phyloP scores from a whole-genome alignment of 30 jellyfish, hydroid and myxozoan species.

The Chrysaora quinquecirrha region DNA sequence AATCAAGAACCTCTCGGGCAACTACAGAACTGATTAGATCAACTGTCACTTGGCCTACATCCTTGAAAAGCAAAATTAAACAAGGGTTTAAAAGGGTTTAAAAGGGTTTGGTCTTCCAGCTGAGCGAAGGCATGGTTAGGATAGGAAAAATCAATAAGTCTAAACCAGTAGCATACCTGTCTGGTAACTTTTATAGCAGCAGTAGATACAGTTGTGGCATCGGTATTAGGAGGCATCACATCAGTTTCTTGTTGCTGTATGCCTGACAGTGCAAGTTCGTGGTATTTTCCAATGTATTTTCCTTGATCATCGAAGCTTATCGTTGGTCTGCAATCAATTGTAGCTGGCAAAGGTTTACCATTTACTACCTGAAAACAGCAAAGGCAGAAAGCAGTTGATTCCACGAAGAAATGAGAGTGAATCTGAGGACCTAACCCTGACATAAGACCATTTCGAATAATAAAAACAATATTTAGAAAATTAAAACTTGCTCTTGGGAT shows the following conservation, averaged over 20 bases:
- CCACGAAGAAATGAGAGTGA: not conserved
- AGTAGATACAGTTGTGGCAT: not conserved
- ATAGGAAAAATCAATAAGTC: not conserved
- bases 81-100: not conserved
- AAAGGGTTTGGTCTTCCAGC: not conserved
- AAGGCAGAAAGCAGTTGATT: not conserved
- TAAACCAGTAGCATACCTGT: not conserved
- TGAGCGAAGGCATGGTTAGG: not conserved
- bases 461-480: no score
- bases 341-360: constrained; percentile 50
- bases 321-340: constrained; percentile 53
- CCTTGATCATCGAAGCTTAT: constrained; percentile 77
- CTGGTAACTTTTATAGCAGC: not conserved
- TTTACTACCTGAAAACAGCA: constrained; percentile 66
- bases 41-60: not conserved
- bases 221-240: not conserved
- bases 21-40: not conserved
- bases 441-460: no score
- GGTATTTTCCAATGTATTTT: constrained; percentile 74
- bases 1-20: not conserved
- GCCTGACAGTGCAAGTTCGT: constrained; percentile 61
- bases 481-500: no score
- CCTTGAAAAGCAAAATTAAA: not conserved
- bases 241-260: constrained; percentile 11
- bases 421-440: no score